A percentile compares a stretch with the other conserved stretches of the same genome.
Evolutionary conservation across 2,888 invertebrate species (phyloP).

Genomic region (Diarsia rubi): DNA sequence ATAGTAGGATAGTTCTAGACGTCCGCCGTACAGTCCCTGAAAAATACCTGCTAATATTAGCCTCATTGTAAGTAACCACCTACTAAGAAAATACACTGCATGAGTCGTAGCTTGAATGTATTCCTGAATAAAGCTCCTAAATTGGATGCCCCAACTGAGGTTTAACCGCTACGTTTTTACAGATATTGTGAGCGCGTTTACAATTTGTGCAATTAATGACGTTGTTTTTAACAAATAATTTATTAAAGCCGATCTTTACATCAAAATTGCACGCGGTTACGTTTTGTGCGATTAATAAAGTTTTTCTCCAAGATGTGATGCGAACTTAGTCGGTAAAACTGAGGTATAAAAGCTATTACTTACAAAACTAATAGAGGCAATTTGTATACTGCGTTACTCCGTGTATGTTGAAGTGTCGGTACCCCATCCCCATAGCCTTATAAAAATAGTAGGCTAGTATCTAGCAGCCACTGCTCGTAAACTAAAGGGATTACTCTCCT

Average conservation of each 20-base stretch:
- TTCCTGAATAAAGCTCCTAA: slow-evolving; percentile 15
- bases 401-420: not conserved
- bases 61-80: not conserved
- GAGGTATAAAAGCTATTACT: too few species aligned
- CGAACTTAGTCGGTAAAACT: too few species aligned
- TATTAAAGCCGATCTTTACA: not conserved
- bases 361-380: not conserved
- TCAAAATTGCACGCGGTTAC: not conserved
- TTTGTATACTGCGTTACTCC: not conserved
- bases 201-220: not conserved
- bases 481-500: not conserved
- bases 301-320: too few species aligned
- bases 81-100: slow-evolving; percentile 24
- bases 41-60: not conserved
- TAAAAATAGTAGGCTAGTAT: too few species aligned
- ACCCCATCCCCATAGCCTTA: not conserved
- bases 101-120: slow-evolving; percentile 12
- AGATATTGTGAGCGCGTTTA: not conserved
- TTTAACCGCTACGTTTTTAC: not conserved
- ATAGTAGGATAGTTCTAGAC: too few species aligned
- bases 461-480: not conserved
- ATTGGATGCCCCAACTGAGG: slow-evolving; percentile 15
- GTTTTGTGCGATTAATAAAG: too few species aligned
- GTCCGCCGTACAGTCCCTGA: not conserved
- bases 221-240: not conserved